A percentile compares a stretch with the other conserved stretches of the same genome.
These are phyloP conservation scores for Clarias batrachus DNA, from an alignment of 2,113 vertebrate genomes.

Conservation along the genomic window DNA sequence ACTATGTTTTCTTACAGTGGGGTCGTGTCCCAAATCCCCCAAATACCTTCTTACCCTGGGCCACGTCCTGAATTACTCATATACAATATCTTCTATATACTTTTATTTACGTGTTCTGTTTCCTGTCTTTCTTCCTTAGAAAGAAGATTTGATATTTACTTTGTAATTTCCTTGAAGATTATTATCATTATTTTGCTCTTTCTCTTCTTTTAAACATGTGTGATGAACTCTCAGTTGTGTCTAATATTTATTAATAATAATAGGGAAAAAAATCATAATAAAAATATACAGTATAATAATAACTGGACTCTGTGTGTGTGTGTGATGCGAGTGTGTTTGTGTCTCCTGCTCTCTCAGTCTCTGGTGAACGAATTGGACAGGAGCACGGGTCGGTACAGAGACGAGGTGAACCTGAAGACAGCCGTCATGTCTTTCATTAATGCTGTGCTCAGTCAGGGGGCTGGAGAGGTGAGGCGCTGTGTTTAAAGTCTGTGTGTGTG, in stretches of 20 bases:
- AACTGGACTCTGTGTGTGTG: not conserved
- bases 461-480: constrained; percentile 83
- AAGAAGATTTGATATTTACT: not conserved
- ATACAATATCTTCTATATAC: not conserved
- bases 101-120: not conserved
- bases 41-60: not conserved
- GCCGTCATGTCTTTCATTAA: constrained; percentile 99
- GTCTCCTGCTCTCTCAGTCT: constrained; percentile 67
- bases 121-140: not conserved
- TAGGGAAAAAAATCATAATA: not conserved
- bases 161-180: not conserved
- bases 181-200: not conserved
- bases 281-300: not conserved
- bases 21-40: constrained; percentile 1
- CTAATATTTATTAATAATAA: not conserved
- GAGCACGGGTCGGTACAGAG: constrained; percentile 89
- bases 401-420: constrained; percentile 96
- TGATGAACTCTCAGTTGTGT: not conserved
- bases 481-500: not conserved
- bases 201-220: not conserved
- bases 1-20: too few relatives aligned
- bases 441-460: constrained; percentile 91
- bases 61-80: too few relatives aligned
- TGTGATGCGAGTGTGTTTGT: constrained; percentile 8
- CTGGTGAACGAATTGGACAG: constrained; percentile 90